These are phyloP conservation scores for Volucella bombylans DNA, from an alignment of 2,888 invertebrate genomes.

Conservation along the genomic window DNA sequence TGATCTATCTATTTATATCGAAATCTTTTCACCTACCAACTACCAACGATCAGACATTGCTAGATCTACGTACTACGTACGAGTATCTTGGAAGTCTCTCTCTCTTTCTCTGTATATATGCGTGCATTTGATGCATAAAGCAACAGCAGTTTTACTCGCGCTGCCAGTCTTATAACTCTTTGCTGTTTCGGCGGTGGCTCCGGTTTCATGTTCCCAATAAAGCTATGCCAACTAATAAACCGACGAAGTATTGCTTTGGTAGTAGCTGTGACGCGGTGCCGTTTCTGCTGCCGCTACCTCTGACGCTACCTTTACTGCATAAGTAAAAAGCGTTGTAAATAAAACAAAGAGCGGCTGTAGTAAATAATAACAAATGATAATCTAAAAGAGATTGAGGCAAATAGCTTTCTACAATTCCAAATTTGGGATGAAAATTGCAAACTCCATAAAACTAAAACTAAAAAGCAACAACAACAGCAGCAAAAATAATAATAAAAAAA, in stretches of 20 bases:
- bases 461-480: conserved; percentile 22
- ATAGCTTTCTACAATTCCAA: conserved; percentile 78
- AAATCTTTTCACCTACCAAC: conserved; percentile 69
- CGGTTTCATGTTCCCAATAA: conserved; percentile 74
- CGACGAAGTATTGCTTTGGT: conserved; percentile 57
- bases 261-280: conserved; percentile 65
- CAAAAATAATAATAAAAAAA: conserved; percentile 39
- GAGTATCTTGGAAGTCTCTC: conserved; percentile 41
- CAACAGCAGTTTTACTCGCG: conserved; percentile 40
- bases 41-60: conserved; percentile 8
- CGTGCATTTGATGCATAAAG: conserved; percentile 35
- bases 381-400: conserved; percentile 76
- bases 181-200: conserved; percentile 72
- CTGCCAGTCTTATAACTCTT: conserved; percentile 56
- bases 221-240: conserved; percentile 73
- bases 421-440: conserved; percentile 77
- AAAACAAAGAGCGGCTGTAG: conserved; percentile 73
- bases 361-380: conserved; percentile 74
- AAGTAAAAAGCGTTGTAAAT: conserved; percentile 76
- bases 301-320: conserved; percentile 67
- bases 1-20: conserved; percentile 73
- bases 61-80: conserved; percentile 9
- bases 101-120: conserved; percentile 45
- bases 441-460: conserved; percentile 66
- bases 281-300: conserved; percentile 30